Conservation (phyloP, 2,888 invertebrate genomes). For the Entomobrya multifasciata region DNA sequence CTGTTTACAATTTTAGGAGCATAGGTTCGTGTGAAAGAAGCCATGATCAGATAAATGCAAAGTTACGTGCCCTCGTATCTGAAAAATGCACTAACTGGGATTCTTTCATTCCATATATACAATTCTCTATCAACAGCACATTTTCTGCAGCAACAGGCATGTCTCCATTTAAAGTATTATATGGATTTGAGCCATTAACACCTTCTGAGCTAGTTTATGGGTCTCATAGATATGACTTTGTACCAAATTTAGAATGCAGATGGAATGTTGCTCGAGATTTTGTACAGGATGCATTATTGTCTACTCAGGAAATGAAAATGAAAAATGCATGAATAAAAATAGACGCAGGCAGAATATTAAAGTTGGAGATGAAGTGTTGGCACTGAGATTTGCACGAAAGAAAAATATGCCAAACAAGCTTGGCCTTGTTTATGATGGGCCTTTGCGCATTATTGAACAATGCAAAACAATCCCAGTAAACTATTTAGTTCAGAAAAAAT, state of each 20-base stretch:
- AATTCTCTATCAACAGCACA: background rate
- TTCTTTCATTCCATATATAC: background rate
- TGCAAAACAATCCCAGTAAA: too few relatives aligned
- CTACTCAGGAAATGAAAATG: background rate
- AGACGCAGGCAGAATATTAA: too few relatives aligned
- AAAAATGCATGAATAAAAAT: background rate
- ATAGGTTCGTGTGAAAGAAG: background rate
- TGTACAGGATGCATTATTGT: background rate
- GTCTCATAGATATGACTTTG: background rate
- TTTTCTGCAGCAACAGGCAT: background rate
- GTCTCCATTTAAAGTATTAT: background rate
- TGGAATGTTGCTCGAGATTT: background rate
- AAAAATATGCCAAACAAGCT: too few relatives aligned
- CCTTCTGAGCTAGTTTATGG: background rate
- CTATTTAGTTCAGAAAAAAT: too few relatives aligned
- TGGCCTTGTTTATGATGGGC: too few relatives aligned
- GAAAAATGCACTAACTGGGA: constrained; percentile 9
- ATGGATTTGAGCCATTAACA: background rate
- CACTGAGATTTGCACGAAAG: too few relatives aligned
- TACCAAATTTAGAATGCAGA: background rate
- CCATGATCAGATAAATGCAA: background rate
- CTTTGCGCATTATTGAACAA: too few relatives aligned
- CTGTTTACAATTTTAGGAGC: background rate
- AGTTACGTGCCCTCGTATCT: background rate
- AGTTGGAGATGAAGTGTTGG: too few relatives aligned